Conservation (phyloP, 2,888 invertebrate genomes). For the Graphium colonna region DNA sequence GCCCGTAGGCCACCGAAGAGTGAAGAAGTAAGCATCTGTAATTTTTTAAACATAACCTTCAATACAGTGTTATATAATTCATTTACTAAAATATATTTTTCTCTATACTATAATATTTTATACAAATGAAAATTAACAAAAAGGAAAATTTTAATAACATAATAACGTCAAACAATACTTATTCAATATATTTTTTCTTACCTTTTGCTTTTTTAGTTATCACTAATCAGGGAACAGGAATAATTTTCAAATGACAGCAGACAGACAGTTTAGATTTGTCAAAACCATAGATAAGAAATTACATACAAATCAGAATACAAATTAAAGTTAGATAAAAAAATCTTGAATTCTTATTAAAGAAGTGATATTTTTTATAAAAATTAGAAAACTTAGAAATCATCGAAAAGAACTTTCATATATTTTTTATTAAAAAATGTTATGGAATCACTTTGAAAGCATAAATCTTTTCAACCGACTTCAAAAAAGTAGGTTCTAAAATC, state of each 20-base stretch:
- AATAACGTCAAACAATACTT: background rate
- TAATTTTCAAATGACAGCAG: background rate
- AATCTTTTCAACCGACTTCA: no score
- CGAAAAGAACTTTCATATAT: no score
- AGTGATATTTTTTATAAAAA: no score
- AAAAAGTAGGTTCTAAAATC: no score
- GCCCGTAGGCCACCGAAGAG: conserved; percentile 72
- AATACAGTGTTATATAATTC: conserved; percentile 31
- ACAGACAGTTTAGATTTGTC: no score
- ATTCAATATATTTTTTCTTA: background rate
- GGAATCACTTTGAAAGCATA: no score
- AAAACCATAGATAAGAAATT: no score
- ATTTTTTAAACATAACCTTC: conserved; percentile 56
- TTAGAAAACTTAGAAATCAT: no score
- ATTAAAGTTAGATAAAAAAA: no score
- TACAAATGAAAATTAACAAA: background rate
- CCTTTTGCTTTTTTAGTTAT: background rate
- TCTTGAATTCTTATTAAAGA: no score
- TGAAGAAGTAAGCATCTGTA: conserved; percentile 80
- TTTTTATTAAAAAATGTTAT: no score
- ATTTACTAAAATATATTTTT: background rate
- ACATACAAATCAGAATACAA: no score
- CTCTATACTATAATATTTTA: background rate
- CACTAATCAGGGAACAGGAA: background rate
- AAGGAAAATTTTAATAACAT: background rate